These are phyloP conservation scores for Eurystomus gularis DNA, from an alignment of 2,113 vertebrate species.

Conservation along the genomic window DNA sequence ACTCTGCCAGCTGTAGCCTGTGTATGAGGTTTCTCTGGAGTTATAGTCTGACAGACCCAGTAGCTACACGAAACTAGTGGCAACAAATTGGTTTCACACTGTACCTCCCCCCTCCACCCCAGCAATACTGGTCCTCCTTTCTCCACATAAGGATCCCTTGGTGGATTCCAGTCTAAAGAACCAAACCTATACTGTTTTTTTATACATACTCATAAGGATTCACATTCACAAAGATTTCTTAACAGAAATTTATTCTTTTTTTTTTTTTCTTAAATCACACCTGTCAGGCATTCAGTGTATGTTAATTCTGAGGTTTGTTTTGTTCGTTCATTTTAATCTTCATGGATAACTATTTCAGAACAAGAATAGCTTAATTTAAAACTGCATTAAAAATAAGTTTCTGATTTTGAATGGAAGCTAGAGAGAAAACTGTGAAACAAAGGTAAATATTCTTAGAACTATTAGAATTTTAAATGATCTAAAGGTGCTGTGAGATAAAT, in stretches of 20 bases:
- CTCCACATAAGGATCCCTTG: neutral
- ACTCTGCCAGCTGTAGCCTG: neutral
- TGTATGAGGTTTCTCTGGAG: neutral
- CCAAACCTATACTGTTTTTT: accelerated
- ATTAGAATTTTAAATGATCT: neutral
- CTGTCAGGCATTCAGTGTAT: neutral
- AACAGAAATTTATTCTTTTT: neutral
- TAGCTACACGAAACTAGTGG: neutral
- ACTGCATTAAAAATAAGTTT: neutral
- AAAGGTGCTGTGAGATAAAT: neutral
- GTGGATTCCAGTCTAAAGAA: neutral
- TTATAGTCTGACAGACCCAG: neutral
- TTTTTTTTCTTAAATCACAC: neutral
- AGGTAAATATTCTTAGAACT: neutral
- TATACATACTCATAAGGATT: accelerated
- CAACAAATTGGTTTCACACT: neutral
- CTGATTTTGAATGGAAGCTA: neutral
- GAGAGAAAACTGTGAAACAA: neutral
- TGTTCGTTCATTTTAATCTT: neutral
- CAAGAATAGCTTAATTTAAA: neutral
- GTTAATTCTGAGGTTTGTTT: neutral
- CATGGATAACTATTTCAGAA: neutral
- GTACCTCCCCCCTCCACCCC: accelerated
- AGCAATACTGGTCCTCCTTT: neutral
- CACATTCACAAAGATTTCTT: neutral